These are phyloP conservation scores for Eidolon helvum DNA, from an alignment of 2,113 vertebrate genomes.

Conservation along the genomic window DNA sequence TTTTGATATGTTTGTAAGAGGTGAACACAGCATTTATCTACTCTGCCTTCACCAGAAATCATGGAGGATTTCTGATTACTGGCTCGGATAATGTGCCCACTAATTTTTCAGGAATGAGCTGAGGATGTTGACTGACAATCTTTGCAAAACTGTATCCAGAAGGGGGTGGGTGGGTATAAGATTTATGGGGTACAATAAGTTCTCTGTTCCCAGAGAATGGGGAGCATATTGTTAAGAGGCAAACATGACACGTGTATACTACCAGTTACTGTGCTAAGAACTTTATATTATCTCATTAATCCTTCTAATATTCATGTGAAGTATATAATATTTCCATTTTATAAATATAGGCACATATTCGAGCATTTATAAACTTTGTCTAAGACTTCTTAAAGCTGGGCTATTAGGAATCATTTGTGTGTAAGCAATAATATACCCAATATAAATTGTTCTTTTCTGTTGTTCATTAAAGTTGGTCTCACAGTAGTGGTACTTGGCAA, in stretches of 20 bases:
- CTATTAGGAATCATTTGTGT: neutral
- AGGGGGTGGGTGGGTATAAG: neutral
- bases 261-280: neutral
- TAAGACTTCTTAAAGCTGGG: neutral
- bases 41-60: too few species aligned
- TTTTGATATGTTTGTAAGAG: too few species aligned
- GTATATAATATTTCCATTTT: neutral
- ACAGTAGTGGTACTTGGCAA: neutral
- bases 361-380: neutral
- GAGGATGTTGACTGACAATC: neutral
- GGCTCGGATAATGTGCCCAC: neutral
- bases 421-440: neutral
- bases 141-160: neutral
- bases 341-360: neutral
- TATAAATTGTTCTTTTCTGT: neutral
- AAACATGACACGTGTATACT: neutral
- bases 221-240: neutral
- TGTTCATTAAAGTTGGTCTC: neutral
- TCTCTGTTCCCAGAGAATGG: neutral
- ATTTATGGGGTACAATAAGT: neutral
- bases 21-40: too few species aligned
- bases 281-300: neutral
- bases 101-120: neutral
- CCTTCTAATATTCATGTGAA: neutral
- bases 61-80: neutral